Conservation (phyloP, 2,797 vertebrate species). For the Parotocinclus haroldoi region DNA sequence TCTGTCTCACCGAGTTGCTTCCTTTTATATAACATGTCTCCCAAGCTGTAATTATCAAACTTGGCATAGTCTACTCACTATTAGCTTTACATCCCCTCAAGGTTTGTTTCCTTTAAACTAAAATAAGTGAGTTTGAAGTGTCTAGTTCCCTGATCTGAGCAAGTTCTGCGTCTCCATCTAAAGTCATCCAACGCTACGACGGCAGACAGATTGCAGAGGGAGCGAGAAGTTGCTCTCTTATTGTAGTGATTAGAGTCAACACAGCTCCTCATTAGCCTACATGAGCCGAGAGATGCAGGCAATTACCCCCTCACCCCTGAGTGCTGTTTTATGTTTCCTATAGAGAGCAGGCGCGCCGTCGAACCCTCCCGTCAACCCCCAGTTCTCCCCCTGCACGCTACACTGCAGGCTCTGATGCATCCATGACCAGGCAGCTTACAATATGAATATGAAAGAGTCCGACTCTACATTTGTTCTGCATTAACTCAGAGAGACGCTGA, state of each 20-base stretch:
- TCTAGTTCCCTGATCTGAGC: constrained; percentile 32
- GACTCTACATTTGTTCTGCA: constrained; percentile 53
- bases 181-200: constrained; percentile 42
- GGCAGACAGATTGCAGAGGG: constrained; percentile 42
- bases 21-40: no score
- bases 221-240: constrained; percentile 44
- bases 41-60: constrained; percentile 30
- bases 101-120: constrained; percentile 43
- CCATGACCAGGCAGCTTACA: constrained; percentile 48
- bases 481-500: constrained; percentile 47
- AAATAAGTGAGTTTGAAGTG: no score
- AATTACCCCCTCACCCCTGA: constrained; percentile 68
- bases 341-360: constrained; percentile 48
- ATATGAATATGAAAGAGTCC: constrained; percentile 51
- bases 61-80: constrained; percentile 30
- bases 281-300: constrained; percentile 44
- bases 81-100: constrained; percentile 38
- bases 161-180: constrained; percentile 39
- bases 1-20: no score
- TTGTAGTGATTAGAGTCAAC: constrained; percentile 53
- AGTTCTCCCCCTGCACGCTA: constrained; percentile 33
- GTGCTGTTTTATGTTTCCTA: constrained; percentile 84
- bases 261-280: constrained; percentile 55
- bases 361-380: constrained; percentile 28
- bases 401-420: constrained; percentile 46